Evolutionary conservation across 2,113 vertebrate species (phyloP).

Genomic region (Gadus macrocephalus): DNA sequence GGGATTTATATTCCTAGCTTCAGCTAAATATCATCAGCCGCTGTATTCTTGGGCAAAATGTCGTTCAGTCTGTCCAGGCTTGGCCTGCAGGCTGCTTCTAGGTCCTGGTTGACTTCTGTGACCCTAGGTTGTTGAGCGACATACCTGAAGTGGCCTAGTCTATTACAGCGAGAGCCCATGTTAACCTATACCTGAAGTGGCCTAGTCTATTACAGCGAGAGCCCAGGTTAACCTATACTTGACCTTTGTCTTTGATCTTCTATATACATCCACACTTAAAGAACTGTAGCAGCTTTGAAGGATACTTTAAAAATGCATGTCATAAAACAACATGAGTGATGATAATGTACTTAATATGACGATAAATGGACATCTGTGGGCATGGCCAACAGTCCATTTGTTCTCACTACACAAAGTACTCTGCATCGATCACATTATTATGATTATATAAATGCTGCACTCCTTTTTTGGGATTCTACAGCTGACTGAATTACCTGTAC

Average conservation of each 20-base stretch:
- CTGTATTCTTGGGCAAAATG: too few species aligned
- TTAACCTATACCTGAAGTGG: too few species aligned
- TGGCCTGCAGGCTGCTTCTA: too few species aligned
- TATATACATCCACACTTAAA: slow-evolving; percentile 1
- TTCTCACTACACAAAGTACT: neutral
- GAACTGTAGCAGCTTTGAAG: slow-evolving; percentile 16
- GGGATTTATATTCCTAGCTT: too few species aligned
- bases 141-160: too few species aligned
- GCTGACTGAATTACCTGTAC: slow-evolving; percentile 21
- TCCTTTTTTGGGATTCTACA: slow-evolving; percentile 24
- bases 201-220: too few species aligned
- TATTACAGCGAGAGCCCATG: too few species aligned
- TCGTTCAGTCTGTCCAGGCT: too few species aligned
- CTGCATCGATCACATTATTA: slow-evolving; percentile 14
- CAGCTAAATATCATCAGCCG: too few species aligned
- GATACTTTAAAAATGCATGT: slow-evolving; percentile 10
- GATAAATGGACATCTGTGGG: slow-evolving; percentile 12
- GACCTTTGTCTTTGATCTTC: neutral
- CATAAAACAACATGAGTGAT: slow-evolving; percentile 9
- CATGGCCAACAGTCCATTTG: slow-evolving; percentile 17
- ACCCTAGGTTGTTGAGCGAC: too few species aligned
- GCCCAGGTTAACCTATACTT: too few species aligned
- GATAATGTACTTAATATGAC: neutral
- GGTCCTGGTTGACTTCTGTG: too few species aligned
- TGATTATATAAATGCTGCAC: slow-evolving; percentile 7